Base-by-base conservation (phyloP, 2,888 invertebrate genomes). In the Pandemis cinnamomeana region DNA sequence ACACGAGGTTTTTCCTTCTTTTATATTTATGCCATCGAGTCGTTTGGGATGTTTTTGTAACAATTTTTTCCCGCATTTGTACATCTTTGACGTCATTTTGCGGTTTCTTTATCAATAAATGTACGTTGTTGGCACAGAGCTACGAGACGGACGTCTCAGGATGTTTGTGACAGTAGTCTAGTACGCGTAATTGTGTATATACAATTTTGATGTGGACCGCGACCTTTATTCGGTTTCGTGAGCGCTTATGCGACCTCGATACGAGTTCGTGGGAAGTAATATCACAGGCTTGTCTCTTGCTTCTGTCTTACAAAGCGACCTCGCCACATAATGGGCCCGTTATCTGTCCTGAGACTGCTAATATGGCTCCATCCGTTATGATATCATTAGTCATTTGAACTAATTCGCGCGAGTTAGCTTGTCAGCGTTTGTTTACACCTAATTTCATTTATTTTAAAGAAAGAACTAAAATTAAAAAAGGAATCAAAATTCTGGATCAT, bases 181-280 rank as follows among this genome's bases (percentile, higher is more conserved):
- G 15, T 53, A 53, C n/a, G 44, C 46, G 7, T 46, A 63, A 11
- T 13, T 48, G 27, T 51, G 27, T 5, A 41, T 67, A 67, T 27
- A 67, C 67, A 42, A 61, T 67, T 67, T 13, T 51, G 53, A 44
- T 51, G 27, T 58, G 55, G 48, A 71, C 46, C 48, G 71, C 70
- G 80, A 79, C 82, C 82, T 82, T 78, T 78, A 80, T 79, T 76
- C 66, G 44, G 67, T 74, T 62, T 66, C 58, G 79, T 80, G 78
- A 81, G 81, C 82, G 82, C 81, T 77, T 81, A 79, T 76, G 78
- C 79, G 87, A 80, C 89, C 89, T 86, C 88, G 86, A 87, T 87
- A 86, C 77, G 81, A 86, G 83, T 87, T 86, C 89, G 89, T 90
- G 89, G 89, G 89, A 90, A 90, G 90, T 74, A 78, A 77, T 79